Evolutionary conservation across 2,888 invertebrate genomes (phyloP), one percentile per base, ranked within the genome.

Genomic region (Eilema depressum): DNA sequence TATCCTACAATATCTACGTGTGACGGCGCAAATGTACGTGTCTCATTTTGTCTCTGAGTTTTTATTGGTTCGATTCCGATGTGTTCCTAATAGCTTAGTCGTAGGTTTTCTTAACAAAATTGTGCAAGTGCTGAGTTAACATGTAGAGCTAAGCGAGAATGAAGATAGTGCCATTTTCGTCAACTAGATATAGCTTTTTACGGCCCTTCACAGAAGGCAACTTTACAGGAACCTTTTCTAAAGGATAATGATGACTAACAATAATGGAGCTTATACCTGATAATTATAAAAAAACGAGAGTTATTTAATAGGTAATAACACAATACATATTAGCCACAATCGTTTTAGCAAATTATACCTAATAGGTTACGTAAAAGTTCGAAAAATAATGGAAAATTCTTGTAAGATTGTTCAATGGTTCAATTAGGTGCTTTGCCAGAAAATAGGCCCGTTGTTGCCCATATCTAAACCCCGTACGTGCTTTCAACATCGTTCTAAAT

Each of bases 401-500:
- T 7, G 3, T 47, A 47, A 53, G 47, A 57, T 23, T 57, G 17
- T 64, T 17, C 33, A 33, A 57, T n/a, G 4, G 28, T 33, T 17
- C 23, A 47, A 28, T 64, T 28, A 26, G 47, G 26, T 30, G 14
- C n/a, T 28, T 28, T 28, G 41, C 53, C n/a, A 53, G 64, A 28
- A 64, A 64, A 63, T 64, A 65, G 47, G 17, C 28, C n/a, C 41
- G 61, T 68, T 56, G 25, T 63, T 56, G 33, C 63, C 63, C 41
- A 71, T 71, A 67, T 53, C 70, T 70, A 68, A 64, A 28, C 41
- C 69, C 72, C 73, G 70, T 77, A 78, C 73, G 76, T 79, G 78
- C 75, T 73, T 77, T 69, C 57, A 63, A 75, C 64, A 75, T 75
- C 63, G 65, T 70, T 81, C 82, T 83, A 83, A 83, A 82, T 83